A percentile compares a stretch with the other conserved stretches of the same genome.
These are phyloP conservation scores for Pollenia amentaria DNA, from an alignment of 2,888 invertebrate species.

Conservation along the genomic window DNA sequence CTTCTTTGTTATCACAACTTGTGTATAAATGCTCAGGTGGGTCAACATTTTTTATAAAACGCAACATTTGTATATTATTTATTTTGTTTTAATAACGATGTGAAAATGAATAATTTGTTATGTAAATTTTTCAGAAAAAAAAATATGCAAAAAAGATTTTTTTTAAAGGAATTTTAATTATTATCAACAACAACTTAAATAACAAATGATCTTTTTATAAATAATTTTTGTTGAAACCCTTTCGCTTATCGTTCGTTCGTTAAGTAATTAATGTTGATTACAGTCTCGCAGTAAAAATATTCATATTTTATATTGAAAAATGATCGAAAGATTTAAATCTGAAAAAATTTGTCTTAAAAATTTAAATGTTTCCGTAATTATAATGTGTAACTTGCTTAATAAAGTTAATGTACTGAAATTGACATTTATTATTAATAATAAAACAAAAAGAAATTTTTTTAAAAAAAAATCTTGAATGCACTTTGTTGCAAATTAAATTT, in stretches of 20 bases:
- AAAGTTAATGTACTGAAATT: conserved; percentile 1
- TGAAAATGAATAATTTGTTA: conserved; percentile 52
- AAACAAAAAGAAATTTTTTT: no score
- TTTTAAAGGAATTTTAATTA: conserved; percentile 63
- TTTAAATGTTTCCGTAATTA: conserved; percentile 12
- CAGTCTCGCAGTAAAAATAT: not conserved
- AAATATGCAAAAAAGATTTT: conserved; percentile 43
- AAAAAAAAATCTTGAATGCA: not conserved
- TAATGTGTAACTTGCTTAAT: not conserved
- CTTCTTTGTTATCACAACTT: conserved; percentile 67
- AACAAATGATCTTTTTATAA: conserved; percentile 31
- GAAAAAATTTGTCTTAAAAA: not conserved
- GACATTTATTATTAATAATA: not conserved
- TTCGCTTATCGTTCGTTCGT: conserved; percentile 23
- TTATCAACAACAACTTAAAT: conserved; percentile 39
- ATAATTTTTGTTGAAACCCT: not conserved
- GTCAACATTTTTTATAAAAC: conserved; percentile 37
- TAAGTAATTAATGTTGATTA: conserved; percentile 39
- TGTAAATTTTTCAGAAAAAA: conserved; percentile 28
- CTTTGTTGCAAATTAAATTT: not conserved
- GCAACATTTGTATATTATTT: not conserved
- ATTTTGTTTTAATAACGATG: conserved; percentile 13
- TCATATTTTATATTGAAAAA: conserved; percentile 19
- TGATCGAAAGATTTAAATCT: not conserved
- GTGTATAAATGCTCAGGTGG: conserved; percentile 69